phyloP scores from a whole-genome alignment of 2,797 vertebrate genomes.

The Discoglossus pictus region DNA sequence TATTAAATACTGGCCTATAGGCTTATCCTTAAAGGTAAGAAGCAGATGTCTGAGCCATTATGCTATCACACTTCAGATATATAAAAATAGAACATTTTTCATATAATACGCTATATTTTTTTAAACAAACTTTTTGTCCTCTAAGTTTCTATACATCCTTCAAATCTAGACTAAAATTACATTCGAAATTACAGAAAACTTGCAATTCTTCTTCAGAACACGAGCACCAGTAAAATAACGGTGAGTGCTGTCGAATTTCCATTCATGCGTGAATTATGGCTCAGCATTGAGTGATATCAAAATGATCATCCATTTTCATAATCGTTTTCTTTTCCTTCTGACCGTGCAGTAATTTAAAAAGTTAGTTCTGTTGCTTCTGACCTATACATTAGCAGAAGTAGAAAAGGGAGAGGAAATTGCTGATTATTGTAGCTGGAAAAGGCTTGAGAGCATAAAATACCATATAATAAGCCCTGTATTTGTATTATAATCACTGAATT shows the following conservation, averaged over 20 bases:
- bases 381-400: slow-evolving; percentile 37
- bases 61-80: too few relatives aligned
- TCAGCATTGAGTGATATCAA: slow-evolving; percentile 33
- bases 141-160: too few relatives aligned
- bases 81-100: too few relatives aligned
- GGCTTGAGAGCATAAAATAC: slow-evolving; percentile 33
- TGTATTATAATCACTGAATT: slow-evolving; percentile 45
- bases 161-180: too few relatives aligned
- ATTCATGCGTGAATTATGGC: slow-evolving; percentile 29
- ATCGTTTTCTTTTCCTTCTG: slow-evolving; percentile 23
- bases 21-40: too few relatives aligned
- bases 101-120: too few relatives aligned
- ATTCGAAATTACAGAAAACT: too few relatives aligned
- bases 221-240: neutral
- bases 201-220: neutral
- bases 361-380: slow-evolving; percentile 28
- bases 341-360: slow-evolving; percentile 37
- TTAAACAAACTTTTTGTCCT: too few relatives aligned
- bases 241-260: neutral
- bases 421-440: slow-evolving; percentile 34
- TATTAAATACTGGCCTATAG: too few relatives aligned
- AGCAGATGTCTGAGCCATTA: too few relatives aligned
- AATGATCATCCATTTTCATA: slow-evolving; percentile 40
- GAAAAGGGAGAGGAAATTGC: slow-evolving; percentile 25
- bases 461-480: slow-evolving; percentile 44